phyloP scores from a whole-genome alignment of 2,113 vertebrate species.

The Rafetus swinhoei region DNA sequence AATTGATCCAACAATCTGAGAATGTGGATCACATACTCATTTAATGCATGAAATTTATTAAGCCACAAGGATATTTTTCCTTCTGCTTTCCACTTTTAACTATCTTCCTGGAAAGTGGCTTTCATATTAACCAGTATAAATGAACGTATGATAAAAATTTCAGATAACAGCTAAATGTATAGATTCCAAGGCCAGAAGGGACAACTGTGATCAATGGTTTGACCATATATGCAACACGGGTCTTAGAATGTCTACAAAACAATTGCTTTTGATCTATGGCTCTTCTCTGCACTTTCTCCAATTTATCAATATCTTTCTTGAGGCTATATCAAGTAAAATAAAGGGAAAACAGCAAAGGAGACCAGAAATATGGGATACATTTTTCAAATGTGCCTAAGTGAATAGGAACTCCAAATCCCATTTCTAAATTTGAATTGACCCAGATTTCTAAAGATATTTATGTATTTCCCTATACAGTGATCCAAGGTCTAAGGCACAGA shows the following conservation, averaged over 20 bases:
- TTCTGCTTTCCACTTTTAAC: constrained; percentile 42
- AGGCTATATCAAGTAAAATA: not conserved
- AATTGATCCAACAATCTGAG: not conserved
- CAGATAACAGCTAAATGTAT: not conserved
- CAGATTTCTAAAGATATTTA: not conserved
- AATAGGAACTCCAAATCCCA: not conserved
- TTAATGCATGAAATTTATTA: constrained; percentile 51
- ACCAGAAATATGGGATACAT: not conserved
- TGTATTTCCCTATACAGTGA: not conserved
- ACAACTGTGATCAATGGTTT: not conserved
- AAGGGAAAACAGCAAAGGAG: not conserved
- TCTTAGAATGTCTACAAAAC: not conserved
- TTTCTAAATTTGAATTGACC: not conserved
- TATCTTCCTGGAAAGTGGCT: constrained; percentile 52
- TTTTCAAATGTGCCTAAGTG: not conserved
- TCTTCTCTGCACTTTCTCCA: not conserved
- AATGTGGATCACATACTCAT: not conserved
- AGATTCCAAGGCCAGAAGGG: not conserved
- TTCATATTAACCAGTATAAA: constrained; percentile 47
- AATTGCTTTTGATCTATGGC: not conserved
- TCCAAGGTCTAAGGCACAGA: not conserved
- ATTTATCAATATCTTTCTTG: not conserved
- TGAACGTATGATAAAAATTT: constrained; percentile 47
- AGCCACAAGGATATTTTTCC: constrained; percentile 34
- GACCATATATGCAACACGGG: not conserved